Evolutionary conservation across 2,797 vertebrate genomes (phyloP).

Genomic region (Coreius guichenoti): DNA sequence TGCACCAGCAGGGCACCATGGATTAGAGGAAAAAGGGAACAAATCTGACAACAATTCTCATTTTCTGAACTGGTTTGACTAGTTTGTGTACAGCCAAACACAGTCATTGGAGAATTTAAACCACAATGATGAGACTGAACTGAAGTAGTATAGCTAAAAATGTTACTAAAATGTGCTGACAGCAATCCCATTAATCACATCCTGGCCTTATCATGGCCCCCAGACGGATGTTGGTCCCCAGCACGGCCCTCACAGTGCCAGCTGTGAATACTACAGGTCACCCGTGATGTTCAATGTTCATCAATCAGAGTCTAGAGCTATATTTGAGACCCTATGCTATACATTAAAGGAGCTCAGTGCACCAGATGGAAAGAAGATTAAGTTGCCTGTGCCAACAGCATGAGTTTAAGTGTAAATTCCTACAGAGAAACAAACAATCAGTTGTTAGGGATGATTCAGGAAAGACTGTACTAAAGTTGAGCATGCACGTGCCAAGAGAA

Average conservation of each 20-base stretch:
- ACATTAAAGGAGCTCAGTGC: conserved; percentile 49
- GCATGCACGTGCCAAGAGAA: too few species aligned
- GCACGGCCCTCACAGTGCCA: background rate
- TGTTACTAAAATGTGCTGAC: conserved; percentile 16
- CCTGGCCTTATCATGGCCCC: background rate
- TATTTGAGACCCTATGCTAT: conserved; percentile 50
- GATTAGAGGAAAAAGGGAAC: conserved; percentile 42
- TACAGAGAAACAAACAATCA: conserved; percentile 70
- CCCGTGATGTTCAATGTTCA: background rate
- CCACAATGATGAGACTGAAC: background rate
- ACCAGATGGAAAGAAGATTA: background rate
- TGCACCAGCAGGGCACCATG: conserved; percentile 52
- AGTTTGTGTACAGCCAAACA: background rate
- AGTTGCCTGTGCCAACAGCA: background rate
- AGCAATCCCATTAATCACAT: conserved; percentile 1
- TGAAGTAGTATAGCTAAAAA: conserved; percentile 6
- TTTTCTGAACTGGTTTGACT: conserved; percentile 63
- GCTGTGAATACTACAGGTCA: background rate
- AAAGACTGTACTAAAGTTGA: background rate
- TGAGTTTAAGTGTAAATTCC: conserved; percentile 66
- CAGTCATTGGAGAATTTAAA: background rate
- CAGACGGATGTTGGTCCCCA: background rate
- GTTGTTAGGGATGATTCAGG: conserved; percentile 64
- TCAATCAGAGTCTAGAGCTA: conserved; percentile 36
- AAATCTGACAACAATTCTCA: conserved; percentile 12